phyloP scores from a whole-genome alignment of 2,888 invertebrate genomes.

The Linyphia triangularis region DNA sequence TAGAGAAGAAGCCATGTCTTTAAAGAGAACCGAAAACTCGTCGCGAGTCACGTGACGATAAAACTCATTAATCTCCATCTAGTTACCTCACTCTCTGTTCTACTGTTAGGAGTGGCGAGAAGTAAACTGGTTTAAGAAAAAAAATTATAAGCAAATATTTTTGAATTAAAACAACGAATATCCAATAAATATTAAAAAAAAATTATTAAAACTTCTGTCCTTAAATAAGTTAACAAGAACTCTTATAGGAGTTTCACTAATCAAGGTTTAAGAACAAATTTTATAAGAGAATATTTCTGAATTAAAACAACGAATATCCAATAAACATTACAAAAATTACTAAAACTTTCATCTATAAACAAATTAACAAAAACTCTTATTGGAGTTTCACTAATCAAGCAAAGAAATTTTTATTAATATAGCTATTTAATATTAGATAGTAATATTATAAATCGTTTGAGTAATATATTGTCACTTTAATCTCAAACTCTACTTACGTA shows the following conservation, averaged over 20 bases:
- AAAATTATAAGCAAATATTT: not conserved
- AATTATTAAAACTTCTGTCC: too few relatives aligned
- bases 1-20: not conserved
- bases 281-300: not conserved
- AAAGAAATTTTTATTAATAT: too few relatives aligned
- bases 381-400: too few relatives aligned
- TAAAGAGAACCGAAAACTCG: not conserved
- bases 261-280: not conserved
- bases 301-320: not conserved
- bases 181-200: not conserved
- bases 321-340: not conserved
- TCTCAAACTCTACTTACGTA: too few relatives aligned
- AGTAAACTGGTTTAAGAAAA: not conserved
- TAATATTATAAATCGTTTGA: too few relatives aligned
- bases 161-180: not conserved
- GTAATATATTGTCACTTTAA: too few relatives aligned
- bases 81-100: slow-evolving; percentile 35
- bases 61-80: slow-evolving; percentile 36
- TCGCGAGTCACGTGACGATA: slow-evolving; percentile 36
- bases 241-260: too few relatives aligned
- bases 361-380: too few relatives aligned
- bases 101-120: not conserved
- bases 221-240: too few relatives aligned
- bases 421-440: too few relatives aligned
- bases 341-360: too few relatives aligned